Conservation (phyloP, 2,113 vertebrate genomes). For the Circaetus cinerascens region DNA sequence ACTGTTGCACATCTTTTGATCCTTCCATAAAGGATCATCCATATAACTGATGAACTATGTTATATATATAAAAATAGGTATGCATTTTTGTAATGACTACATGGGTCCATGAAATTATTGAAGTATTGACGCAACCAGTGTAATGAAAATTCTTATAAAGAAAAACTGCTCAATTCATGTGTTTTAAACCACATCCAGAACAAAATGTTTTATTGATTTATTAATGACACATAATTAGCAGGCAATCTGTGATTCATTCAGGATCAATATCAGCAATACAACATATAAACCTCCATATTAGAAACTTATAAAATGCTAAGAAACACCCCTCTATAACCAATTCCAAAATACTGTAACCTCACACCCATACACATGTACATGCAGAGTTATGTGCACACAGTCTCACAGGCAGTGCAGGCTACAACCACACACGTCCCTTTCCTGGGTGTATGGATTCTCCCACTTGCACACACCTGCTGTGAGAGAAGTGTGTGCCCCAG, state of each 20-base stretch:
- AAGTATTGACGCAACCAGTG: background rate
- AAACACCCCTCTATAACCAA: accelerated
- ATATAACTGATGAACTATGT: background rate
- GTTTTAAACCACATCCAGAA: background rate
- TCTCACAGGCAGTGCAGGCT: background rate
- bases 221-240: background rate
- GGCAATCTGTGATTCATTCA: background rate
- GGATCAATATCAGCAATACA: background rate
- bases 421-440: accelerated
- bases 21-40: background rate
- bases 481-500: background rate
- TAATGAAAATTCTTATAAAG: background rate
- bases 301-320: background rate
- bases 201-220: background rate
- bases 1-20: background rate
- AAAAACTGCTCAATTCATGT: background rate
- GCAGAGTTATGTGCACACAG: background rate
- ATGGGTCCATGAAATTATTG: background rate
- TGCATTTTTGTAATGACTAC: background rate
- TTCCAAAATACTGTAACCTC: background rate
- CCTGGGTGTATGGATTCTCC: accelerated
- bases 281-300: background rate
- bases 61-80: background rate
- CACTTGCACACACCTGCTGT: background rate
- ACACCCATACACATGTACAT: accelerated